Conservation (phyloP, 2,888 invertebrate species). For the Dione juno region DNA sequence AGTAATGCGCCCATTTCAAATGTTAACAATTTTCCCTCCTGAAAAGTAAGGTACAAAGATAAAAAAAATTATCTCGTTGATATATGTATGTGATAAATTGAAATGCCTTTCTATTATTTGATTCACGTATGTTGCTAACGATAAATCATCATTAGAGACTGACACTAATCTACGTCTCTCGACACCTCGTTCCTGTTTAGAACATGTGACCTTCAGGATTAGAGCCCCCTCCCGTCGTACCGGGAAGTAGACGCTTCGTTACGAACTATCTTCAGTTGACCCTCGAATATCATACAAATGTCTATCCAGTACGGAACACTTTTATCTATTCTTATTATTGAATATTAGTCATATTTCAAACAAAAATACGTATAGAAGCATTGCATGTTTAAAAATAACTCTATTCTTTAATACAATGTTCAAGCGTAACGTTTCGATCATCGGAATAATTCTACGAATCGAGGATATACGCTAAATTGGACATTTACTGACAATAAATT, state of each 20-base stretch:
- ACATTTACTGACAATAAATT: slow-evolving; percentile 60
- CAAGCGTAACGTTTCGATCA: slow-evolving; percentile 56
- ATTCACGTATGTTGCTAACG: slow-evolving; percentile 56
- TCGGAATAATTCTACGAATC: slow-evolving; percentile 61
- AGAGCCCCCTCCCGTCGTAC: slow-evolving; percentile 62
- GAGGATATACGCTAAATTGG: slow-evolving; percentile 69
- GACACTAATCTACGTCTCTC: slow-evolving; percentile 65
- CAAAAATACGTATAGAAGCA: background rate
- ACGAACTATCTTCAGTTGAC: slow-evolving; percentile 61
- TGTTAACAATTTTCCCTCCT: slow-evolving; percentile 83
- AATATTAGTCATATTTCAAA: background rate
- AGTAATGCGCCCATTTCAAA: slow-evolving; percentile 83
- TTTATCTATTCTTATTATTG: slow-evolving; percentile 1
- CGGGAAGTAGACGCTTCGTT: slow-evolving; percentile 71
- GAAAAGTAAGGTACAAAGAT: slow-evolving; percentile 51
- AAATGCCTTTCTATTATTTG: slow-evolving; percentile 36
- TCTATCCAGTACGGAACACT: slow-evolving; percentile 11
- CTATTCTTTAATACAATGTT: slow-evolving; percentile 34
- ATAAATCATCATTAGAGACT: slow-evolving; percentile 78
- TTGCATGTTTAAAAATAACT: background rate
- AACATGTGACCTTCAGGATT: slow-evolving; percentile 67
- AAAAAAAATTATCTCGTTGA: slow-evolving; percentile 38
- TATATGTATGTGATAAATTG: slow-evolving; percentile 25
- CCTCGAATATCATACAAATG: slow-evolving; percentile 44
- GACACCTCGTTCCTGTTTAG: slow-evolving; percentile 71